Base-by-base conservation (phyloP, 2,113 vertebrate genomes). In the Actenoides hombroni region DNA sequence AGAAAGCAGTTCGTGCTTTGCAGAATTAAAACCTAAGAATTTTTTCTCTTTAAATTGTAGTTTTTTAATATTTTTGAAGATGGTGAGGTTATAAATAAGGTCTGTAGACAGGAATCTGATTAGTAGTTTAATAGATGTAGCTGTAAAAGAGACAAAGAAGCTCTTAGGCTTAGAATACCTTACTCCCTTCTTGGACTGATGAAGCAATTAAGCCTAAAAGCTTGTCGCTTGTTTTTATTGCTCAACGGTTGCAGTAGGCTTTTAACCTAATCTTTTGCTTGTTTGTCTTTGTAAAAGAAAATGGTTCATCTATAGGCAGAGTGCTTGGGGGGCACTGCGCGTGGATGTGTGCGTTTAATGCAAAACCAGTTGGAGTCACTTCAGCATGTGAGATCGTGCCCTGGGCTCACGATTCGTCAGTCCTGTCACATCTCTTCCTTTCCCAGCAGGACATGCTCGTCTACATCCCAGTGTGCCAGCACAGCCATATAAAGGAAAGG, bases 361-460 rank as follows among this genome's bases (percentile, higher is more conserved):
- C 56, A 71, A 53, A 64, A 92, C 3, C 33, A 86, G 86, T 44
- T 5, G 0, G 64, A 91, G 59, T 91, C 0, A 0, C 88, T 94
- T 93, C 88, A 90, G 92, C 83, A 21, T 86, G 83, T 0, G 2
- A 60, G 83, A 90, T 94, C 1, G 2, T 71, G 75, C 76, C 59
- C 82, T 80, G 63, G 75, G 56, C 87, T 88, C 37, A 26, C 0
- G 3, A 96, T 96, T 97, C 93, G 61, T 92, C 82, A 96, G 93
- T 96, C 95, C 73, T 94, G 94, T 97, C 94, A 97, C 96, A 96
- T 96, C 92, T 67, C 90, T 95, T 95, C 94, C 92, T 94, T 96
- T 93, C 95, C 82, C 95, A 95, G 94, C 94, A 90, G 93, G 95
- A 96, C 76, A 94, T 94, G 79, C 83, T 96, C 1, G 64, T 88